Evolutionary conservation across 2,888 invertebrate species (phyloP), one percentile per base, ranked within the genome.

Genomic region (Caenorhabditis macrosperma): DNA sequence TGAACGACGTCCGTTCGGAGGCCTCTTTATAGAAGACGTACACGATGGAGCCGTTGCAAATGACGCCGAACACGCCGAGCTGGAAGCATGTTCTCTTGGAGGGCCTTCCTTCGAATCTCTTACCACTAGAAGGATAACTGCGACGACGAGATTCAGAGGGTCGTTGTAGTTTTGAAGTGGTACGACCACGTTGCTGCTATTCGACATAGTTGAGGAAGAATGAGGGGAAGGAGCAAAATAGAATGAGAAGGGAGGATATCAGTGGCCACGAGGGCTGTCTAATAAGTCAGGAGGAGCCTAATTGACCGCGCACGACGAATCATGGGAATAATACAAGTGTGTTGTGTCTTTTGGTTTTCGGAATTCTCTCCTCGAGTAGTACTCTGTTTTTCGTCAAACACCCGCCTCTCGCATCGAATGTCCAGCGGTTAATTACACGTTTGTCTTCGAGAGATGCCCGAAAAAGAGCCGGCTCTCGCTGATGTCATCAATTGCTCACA

Each of bases 1-100:
- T 76, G 68, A 76, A 76, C 12, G 76, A 67, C 0, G 30, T 67
- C 20, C 76, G 7, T 55, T 76, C 76, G 17, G 76, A 55, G 17
- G 46, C 46, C 28, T 67, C 76, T 30, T 61, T 67, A 33, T 35
- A 33, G 30, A 76, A 76, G 1, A 76, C 26, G 22, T 46, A 67
- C 10, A 61, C 46, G 17, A 76, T 76, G 6, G 46, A 52, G 26
- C 26, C 26, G 22, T 76, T 76, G 22, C 67, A 68, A 30, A 68
- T 12, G 1, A 67, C 35, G 9, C 76, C 76, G 24, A 67, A 76
- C 2, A 60, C 24, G 0, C 76, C 76, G n/a, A 76, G 46, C 75
- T 75, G 46, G 22, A 75, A 35, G 12, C n/a, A 20, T 20, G 2
- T 22, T 63, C 22, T 28, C 7, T 61, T n/a, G n/a, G 9, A 20